Percentiles rank a stretch among this genome's conserved stretches.
phyloP scores from a whole-genome alignment of 2,888 invertebrate genomes.

The Meandrusa payeni region DNA sequence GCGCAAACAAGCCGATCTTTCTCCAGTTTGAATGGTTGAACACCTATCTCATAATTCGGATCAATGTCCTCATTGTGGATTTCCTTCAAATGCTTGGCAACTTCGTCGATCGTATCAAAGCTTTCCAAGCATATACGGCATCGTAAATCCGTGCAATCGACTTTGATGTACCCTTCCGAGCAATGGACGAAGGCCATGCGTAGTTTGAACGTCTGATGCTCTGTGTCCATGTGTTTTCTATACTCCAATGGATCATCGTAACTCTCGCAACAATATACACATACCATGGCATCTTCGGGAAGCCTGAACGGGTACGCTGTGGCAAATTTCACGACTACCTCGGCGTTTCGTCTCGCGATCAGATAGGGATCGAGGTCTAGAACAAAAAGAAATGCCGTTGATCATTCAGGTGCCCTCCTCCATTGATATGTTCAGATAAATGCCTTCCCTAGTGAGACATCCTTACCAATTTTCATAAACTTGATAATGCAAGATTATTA shows the following conservation, averaged over 20 bases:
- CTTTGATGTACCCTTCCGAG: constrained; percentile 61
- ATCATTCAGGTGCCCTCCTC: constrained; percentile 50
- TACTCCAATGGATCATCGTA: constrained; percentile 53
- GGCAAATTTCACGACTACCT: constrained; percentile 64
- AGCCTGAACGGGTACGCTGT: constrained; percentile 73
- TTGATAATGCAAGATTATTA: no score
- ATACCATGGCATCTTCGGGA: constrained; percentile 62
- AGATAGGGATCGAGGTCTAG: constrained; percentile 62
- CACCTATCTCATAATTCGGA: constrained; percentile 46
- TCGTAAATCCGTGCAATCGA: constrained; percentile 57
- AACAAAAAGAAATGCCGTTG: constrained; percentile 73
- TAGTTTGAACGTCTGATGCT: constrained; percentile 54
- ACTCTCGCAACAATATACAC: constrained; percentile 66
- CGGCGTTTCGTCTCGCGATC: constrained; percentile 70
- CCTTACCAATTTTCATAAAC: no score
- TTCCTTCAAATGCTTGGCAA: constrained; percentile 51
- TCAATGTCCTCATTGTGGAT: constrained; percentile 50
- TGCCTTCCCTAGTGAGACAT: no score
- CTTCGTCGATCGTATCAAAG: constrained; percentile 44
- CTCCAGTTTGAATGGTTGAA: constrained; percentile 61
- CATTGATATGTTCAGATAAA: constrained; percentile 9
- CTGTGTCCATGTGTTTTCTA: constrained; percentile 59
- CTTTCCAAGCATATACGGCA: constrained; percentile 54
- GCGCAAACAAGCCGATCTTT: constrained; percentile 53
- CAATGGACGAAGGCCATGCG: constrained; percentile 60